Percentiles rank a stretch among this genome's conserved stretches.
Conservation (phyloP, 1,140 invertebrate species). For the Aphaenogaster rudis region DNA sequence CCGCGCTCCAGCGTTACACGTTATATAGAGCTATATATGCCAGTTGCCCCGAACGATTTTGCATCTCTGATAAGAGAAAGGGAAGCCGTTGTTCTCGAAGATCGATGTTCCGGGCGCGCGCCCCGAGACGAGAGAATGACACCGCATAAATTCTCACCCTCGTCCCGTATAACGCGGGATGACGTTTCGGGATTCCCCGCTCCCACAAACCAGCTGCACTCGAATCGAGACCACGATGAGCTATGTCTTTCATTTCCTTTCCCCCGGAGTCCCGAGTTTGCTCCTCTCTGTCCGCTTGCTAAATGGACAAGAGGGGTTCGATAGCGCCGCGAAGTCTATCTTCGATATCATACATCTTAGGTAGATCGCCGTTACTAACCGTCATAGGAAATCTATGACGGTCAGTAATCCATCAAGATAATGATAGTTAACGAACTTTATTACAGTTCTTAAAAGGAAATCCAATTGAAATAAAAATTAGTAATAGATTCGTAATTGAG, state of each 20-base stretch:
- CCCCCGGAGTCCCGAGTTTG: background rate
- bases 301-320: slow-evolving; percentile 27
- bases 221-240: slow-evolving; percentile 65
- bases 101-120: slow-evolving; percentile 48
- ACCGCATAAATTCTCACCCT: slow-evolving; percentile 62
- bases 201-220: slow-evolving; percentile 54
- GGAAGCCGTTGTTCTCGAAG: slow-evolving; percentile 20
- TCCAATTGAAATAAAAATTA: background rate
- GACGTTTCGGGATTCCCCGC: slow-evolving; percentile 67
- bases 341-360: background rate
- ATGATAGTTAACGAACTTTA: background rate
- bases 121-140: slow-evolving; percentile 58
- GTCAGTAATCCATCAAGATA: background rate
- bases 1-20: background rate
- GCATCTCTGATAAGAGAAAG: slow-evolving; percentile 49
- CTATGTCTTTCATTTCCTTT: slow-evolving; percentile 67
- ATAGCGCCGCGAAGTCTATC: slow-evolving; percentile 1
- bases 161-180: slow-evolving; percentile 61
- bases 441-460: background rate
- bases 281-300: slow-evolving; percentile 11
- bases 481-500: background rate
- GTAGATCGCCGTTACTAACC: background rate
- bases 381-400: background rate
- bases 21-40: slow-evolving; percentile 42
- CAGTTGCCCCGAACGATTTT: slow-evolving; percentile 48